These are phyloP conservation scores for Plagiodera versicolora DNA, from an alignment of 2,888 invertebrate genomes.

Conservation along the genomic window DNA sequence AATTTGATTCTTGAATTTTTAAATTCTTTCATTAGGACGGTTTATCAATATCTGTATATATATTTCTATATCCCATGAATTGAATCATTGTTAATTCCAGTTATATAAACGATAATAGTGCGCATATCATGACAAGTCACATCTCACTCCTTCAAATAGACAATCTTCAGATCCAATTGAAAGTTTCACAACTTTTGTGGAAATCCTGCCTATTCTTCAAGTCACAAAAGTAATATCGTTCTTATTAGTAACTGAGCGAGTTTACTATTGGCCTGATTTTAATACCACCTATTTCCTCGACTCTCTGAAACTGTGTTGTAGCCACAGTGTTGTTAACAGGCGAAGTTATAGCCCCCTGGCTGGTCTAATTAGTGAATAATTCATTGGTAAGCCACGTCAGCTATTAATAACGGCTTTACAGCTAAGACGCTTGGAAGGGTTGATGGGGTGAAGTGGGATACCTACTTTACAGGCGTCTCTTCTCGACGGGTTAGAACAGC, in stretches of 20 bases:
- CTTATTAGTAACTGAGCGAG: not conserved
- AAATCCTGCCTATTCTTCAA: too few relatives aligned
- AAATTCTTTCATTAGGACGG: too few relatives aligned
- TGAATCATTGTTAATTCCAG: too few relatives aligned
- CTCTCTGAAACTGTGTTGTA: conserved; percentile 33
- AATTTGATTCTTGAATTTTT: too few relatives aligned
- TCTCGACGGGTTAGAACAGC: not conserved
- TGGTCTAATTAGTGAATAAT: conserved; percentile 60
- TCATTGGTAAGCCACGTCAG: conserved; percentile 56
- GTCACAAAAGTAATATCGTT: not conserved
- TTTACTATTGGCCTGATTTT: conserved; percentile 2
- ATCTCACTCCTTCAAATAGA: too few relatives aligned
- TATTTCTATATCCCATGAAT: too few relatives aligned
- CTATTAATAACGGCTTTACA: conserved; percentile 54
- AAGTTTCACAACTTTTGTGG: too few relatives aligned
- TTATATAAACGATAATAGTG: too few relatives aligned
- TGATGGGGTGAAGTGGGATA: conserved; percentile 36
- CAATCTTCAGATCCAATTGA: too few relatives aligned
- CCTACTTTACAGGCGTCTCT: conserved; percentile 5
- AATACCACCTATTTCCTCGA: conserved; percentile 8
- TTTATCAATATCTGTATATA: too few relatives aligned
- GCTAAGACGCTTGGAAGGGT: conserved; percentile 31
- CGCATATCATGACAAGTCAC: too few relatives aligned
- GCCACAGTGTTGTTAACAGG: conserved; percentile 50
- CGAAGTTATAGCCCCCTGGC: conserved; percentile 52